phyloP scores from a whole-genome alignment of 2,113 vertebrate species.

The Megaptera novaeangliae region DNA sequence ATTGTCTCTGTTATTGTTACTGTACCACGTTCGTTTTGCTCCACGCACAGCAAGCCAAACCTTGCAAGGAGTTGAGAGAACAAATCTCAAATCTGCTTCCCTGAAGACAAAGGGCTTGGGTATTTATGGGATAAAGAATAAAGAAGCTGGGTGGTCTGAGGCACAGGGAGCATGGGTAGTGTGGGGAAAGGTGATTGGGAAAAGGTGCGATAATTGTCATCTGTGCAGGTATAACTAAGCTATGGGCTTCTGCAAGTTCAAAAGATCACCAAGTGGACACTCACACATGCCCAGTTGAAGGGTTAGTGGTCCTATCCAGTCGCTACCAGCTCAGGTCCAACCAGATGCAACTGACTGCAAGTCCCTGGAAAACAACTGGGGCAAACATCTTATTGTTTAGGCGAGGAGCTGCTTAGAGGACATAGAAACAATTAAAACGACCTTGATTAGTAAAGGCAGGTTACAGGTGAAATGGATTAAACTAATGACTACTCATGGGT shows the following conservation, averaged over 20 bases:
- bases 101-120: neutral
- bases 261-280: neutral
- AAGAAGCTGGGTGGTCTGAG: neutral
- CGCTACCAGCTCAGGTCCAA: neutral
- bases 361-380: neutral
- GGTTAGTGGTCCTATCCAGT: neutral
- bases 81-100: neutral
- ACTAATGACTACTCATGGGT: neutral
- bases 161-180: neutral
- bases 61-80: neutral
- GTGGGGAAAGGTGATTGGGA: neutral
- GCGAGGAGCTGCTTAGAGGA: neutral
- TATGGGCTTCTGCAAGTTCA: neutral
- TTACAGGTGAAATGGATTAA: neutral
- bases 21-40: neutral
- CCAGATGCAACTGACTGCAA: neutral
- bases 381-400: neutral
- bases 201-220: neutral
- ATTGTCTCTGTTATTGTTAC: neutral
- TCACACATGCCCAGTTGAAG: neutral
- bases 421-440: neutral
- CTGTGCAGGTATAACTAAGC: neutral
- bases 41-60: neutral
- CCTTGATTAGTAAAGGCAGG: neutral
- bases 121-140: neutral